Evolutionary conservation across 2,797 vertebrate genomes (phyloP).

Genomic region (Pantherophis vulpinus): DNA sequence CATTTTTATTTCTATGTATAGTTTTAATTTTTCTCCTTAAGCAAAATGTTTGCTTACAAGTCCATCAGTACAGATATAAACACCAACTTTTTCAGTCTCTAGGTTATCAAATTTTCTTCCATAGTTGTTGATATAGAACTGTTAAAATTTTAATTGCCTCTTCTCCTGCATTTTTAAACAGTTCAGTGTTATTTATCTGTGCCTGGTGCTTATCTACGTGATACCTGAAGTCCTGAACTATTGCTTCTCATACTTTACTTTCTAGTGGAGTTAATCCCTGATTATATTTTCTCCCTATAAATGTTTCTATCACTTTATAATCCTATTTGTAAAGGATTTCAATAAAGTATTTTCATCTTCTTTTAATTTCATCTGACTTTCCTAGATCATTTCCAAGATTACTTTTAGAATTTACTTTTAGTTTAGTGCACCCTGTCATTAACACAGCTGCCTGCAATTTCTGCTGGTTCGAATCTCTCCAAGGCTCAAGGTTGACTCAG

Average conservation of each 20-base stretch:
- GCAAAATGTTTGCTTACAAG: neutral
- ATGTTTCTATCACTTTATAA: neutral
- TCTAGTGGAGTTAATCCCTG: neutral
- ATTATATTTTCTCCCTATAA: neutral
- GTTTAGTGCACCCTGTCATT: no score
- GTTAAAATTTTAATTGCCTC: neutral
- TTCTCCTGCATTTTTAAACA: neutral
- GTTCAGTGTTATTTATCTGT: neutral
- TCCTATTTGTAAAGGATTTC: neutral
- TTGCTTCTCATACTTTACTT: neutral
- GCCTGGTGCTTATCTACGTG: neutral
- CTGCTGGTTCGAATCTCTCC: no score
- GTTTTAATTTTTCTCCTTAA: neutral
- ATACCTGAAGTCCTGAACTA: neutral
- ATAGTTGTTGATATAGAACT: neutral
- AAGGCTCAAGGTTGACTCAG: no score
- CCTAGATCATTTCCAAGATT: neutral
- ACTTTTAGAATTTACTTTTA: neutral
- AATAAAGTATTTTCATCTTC: neutral
- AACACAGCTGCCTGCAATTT: no score
- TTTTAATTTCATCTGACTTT: neutral
- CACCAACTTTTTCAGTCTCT: neutral
- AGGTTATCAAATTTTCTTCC: neutral
- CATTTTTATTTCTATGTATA: neutral
- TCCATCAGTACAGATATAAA: neutral